Percentiles rank a stretch among this genome's conserved stretches.
Conservation (phyloP, 2,113 vertebrate genomes). For the Megaleporinus macrocephalus region DNA sequence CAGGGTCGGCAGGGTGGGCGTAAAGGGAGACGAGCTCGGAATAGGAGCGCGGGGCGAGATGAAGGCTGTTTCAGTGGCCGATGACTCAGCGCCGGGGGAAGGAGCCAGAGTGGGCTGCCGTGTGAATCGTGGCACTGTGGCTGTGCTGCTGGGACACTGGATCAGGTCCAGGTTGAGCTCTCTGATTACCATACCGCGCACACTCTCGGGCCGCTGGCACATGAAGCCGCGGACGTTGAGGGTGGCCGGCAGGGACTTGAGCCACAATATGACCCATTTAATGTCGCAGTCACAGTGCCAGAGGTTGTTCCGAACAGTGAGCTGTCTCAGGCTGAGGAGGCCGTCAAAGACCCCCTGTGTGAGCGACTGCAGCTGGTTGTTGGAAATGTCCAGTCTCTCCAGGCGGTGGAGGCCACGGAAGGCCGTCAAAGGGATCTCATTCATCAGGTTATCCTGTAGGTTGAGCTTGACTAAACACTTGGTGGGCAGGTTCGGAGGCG, state of each 20-base stretch:
- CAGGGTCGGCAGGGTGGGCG: conserved; percentile 46
- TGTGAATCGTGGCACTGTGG: conserved; percentile 69
- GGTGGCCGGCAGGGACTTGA: conserved; percentile 85
- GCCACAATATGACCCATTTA: conserved; percentile 92
- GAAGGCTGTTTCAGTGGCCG: conserved; percentile 32
- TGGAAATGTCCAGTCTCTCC: conserved; percentile 90
- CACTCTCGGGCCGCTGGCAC: conserved; percentile 91
- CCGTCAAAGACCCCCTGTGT: conserved; percentile 87
- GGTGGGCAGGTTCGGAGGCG: conserved; percentile 85
- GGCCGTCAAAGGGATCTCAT: conserved; percentile 84
- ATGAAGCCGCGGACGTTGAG: conserved; percentile 93
- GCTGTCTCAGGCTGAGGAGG: conserved; percentile 86
- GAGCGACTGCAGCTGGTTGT: conserved; percentile 88
- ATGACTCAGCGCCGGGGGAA: conserved; percentile 41
- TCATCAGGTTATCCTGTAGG: conserved; percentile 94
- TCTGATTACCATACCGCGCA: conserved; percentile 91
- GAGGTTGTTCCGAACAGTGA: conserved; percentile 92
- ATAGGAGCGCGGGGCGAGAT: conserved; percentile 34
- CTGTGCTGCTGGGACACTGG: conserved; percentile 84
- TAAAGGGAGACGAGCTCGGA: conserved; percentile 36
- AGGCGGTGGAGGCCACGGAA: conserved; percentile 86
- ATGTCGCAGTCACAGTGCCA: conserved; percentile 94
- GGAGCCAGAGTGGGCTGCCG: conserved; percentile 66
- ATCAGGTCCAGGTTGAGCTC: conserved; percentile 89
- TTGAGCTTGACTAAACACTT: conserved; percentile 85